phyloP scores from a whole-genome alignment of 2,113 vertebrate genomes.

The Dasyurus viverrinus region DNA sequence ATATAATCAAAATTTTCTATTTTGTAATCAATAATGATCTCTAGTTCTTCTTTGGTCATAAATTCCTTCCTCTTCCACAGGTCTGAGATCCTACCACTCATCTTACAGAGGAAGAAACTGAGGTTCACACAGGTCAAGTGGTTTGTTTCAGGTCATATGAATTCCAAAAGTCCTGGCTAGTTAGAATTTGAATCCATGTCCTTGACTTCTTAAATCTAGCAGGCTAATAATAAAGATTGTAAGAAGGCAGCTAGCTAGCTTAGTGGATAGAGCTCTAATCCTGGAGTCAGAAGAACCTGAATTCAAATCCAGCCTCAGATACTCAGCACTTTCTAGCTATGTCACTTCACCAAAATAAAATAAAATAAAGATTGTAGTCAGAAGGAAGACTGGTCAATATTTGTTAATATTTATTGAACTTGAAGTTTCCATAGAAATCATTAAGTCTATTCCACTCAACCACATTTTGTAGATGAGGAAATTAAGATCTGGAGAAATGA shows the following conservation, averaged over 20 bases:
- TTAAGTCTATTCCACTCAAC: background rate
- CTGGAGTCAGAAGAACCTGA: too few species aligned
- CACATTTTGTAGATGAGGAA: background rate
- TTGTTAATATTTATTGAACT: background rate
- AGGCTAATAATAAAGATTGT: background rate
- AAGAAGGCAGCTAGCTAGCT: background rate
- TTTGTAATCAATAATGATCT: too few species aligned
- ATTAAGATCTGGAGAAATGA: background rate
- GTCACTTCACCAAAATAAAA: too few species aligned
- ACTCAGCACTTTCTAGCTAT: too few species aligned
- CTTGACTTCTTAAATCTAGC: background rate
- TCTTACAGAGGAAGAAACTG: background rate
- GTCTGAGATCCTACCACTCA: too few species aligned
- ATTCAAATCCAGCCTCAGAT: too few species aligned
- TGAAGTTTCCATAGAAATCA: background rate
- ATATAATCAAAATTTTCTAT: too few species aligned
- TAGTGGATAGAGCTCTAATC: too few species aligned
- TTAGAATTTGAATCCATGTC: background rate
- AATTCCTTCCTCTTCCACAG: too few species aligned
- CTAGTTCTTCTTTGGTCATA: too few species aligned
- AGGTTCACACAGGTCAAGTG: background rate
- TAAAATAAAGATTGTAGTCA: constrained; percentile 29
- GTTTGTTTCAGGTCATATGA: background rate
- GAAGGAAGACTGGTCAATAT: constrained; percentile 22
- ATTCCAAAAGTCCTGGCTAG: background rate